Conservation (phyloP, 2,113 vertebrate species). For the Todiramphus chloris region DNA sequence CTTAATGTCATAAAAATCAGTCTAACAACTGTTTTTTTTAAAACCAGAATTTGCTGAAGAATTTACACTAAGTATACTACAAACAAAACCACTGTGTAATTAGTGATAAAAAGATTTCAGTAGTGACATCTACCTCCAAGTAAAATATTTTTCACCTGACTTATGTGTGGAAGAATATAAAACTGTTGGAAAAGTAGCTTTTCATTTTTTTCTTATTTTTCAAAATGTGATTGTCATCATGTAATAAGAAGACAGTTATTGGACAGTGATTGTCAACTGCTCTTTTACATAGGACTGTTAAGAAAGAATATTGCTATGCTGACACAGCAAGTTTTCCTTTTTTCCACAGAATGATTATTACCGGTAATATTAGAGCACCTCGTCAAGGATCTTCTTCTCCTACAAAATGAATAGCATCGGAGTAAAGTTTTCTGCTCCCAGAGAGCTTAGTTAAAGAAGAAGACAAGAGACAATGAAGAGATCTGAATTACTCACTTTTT, state of each 20-base stretch:
- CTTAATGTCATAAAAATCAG: background rate
- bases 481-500: background rate
- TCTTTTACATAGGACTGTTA: background rate
- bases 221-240: background rate
- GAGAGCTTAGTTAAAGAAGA: background rate
- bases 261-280: background rate
- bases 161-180: background rate
- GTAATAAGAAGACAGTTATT: background rate
- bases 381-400: background rate
- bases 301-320: background rate
- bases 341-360: background rate
- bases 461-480: background rate
- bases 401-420: background rate
- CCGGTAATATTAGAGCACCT: background rate
- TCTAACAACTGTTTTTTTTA: background rate
- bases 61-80: background rate
- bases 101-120: slow-evolving; percentile 13
- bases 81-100: slow-evolving; percentile 29
- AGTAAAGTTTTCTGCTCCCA: background rate
- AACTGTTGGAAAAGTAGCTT: background rate
- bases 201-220: background rate
- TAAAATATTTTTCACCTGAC: slow-evolving; percentile 49
- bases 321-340: background rate
- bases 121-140: slow-evolving; percentile 15
- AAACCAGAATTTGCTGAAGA: background rate